Base-by-base conservation (phyloP, 1,140 invertebrate species). In the Chlorops oryzae region DNA sequence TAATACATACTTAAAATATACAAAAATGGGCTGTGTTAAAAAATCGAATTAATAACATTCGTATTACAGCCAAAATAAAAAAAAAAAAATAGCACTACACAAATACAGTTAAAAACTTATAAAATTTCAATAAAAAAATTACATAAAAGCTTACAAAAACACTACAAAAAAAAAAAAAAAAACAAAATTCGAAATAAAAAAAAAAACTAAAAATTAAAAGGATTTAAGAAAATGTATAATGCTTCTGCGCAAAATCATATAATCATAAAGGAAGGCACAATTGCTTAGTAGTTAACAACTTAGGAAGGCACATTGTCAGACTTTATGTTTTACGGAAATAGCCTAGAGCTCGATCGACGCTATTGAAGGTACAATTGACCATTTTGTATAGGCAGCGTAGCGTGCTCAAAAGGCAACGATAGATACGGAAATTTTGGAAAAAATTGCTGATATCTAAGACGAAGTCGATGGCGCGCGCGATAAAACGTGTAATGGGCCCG, bases 401-500 rank as follows among this genome's bases (percentile, higher is more conserved):
- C 10, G 65, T 71, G 15, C 58, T 54, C 22, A 64, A 45, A 42
- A 71, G 47, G 42, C 67, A 71, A 27, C 60, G 58, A 54, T 71
- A 72, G 41, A 72, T 57, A 34, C 59, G 47, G 51, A 66, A 71
- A 55, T 72, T 55, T 56, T 63, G 52, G 41, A 70, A 52, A 47
- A 71, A 24, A 56, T 71, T 71, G 51, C 57, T 52, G 24, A 64
- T 20, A 50, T 71, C 61, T 46, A 65, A 41, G 34, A 72, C 47
- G 52, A 67, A 72, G 18, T 72, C 64, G 35, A 72, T 64, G 38
- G 59, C 40, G 18, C 63, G 60, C n/a, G 65, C 68, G 49, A 72
- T 52, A 52, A 72, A 72, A 13, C 68, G 68, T 34, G 64, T 66
- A 46, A 72, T 72, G 22, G 65, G 61, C 50, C 62, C 65, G 59